Conservation (phyloP, 1,140 invertebrate species). For the Bombus consobrinus region DNA sequence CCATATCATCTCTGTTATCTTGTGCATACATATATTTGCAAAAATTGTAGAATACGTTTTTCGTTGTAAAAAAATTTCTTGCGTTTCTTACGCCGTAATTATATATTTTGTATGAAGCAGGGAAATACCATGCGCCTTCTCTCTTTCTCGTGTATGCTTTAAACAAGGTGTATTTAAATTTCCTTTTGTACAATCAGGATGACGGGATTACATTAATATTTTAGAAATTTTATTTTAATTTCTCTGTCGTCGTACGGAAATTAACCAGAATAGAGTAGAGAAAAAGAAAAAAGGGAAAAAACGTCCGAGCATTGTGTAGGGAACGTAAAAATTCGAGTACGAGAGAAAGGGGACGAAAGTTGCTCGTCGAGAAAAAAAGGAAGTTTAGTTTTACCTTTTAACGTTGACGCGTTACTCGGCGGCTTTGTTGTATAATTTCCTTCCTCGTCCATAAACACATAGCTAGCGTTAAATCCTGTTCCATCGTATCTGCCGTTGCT, state of each 20-base stretch:
- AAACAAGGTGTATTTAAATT: background rate
- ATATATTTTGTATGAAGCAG: background rate
- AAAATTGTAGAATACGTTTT: background rate
- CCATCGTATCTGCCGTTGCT: constrained; percentile 96
- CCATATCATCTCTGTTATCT: background rate
- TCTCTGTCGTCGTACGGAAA: background rate
- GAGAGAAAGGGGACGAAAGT: background rate
- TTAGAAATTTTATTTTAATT: constrained; percentile 2
- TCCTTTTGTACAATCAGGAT: constrained; percentile 11
- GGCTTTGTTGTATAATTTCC: constrained; percentile 80
- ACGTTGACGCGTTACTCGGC: constrained; percentile 72
- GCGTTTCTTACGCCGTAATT: background rate
- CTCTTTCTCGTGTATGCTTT: background rate
- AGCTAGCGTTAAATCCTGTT: constrained; percentile 96
- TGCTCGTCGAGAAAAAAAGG: background rate
- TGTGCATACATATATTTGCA: background rate
- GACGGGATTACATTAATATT: background rate
- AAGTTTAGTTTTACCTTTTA: constrained; percentile 71
- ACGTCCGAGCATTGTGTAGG: background rate
- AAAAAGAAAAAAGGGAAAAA: too few species aligned
- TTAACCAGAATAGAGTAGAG: background rate
- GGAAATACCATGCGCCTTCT: background rate
- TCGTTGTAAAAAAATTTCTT: background rate
- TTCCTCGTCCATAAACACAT: constrained; percentile 87
- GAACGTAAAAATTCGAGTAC: constrained; percentile 1